Evolutionary conservation across 2,113 vertebrate genomes (phyloP).

Genomic region (Amblyopsis rosae): DNA sequence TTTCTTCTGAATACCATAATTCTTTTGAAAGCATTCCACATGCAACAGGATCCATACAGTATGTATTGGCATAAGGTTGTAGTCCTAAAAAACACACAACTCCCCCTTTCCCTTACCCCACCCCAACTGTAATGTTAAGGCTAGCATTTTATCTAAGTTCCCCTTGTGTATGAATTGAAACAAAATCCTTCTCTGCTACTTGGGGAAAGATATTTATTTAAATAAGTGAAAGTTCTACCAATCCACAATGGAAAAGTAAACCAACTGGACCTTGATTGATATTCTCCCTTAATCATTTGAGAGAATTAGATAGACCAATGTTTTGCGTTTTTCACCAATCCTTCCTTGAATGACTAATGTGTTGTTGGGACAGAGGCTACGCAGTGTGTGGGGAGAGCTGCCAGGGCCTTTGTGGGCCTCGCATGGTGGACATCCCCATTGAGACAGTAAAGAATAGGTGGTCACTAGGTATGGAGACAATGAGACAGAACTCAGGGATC

Average conservation of each 20-base stretch:
- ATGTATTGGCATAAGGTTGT: conserved; percentile 38
- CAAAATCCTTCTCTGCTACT: conserved; percentile 36
- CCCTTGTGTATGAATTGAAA: conserved; percentile 39
- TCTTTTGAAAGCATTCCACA: conserved; percentile 30
- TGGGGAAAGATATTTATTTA: conserved; percentile 22
- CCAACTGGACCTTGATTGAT: conserved; percentile 31
- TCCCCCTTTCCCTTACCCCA: no score
- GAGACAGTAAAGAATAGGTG: conserved; percentile 86
- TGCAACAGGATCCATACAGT: conserved; percentile 31
- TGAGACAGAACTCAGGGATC: conserved; percentile 76
- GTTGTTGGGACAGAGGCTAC: conserved; percentile 81
- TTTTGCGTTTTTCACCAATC: conserved; percentile 53
- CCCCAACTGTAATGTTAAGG: conserved; percentile 20
- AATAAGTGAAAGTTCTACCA: conserved; percentile 31
- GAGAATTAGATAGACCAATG: conserved; percentile 57
- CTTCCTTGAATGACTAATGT: conserved; percentile 68
- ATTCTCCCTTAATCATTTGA: conserved; percentile 45
- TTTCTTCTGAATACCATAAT: conserved; percentile 6
- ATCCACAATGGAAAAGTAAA: conserved; percentile 43
- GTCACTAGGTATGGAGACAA: conserved; percentile 85
- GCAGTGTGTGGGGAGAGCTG: conserved; percentile 77
- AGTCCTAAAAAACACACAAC: conserved; percentile 26
- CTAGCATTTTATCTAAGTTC: neutral
- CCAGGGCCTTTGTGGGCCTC: conserved; percentile 71
- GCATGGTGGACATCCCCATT: conserved; percentile 80